Evolutionary conservation across 2,113 vertebrate genomes (phyloP).

Genomic region (Misgurnus mizolepis): DNA sequence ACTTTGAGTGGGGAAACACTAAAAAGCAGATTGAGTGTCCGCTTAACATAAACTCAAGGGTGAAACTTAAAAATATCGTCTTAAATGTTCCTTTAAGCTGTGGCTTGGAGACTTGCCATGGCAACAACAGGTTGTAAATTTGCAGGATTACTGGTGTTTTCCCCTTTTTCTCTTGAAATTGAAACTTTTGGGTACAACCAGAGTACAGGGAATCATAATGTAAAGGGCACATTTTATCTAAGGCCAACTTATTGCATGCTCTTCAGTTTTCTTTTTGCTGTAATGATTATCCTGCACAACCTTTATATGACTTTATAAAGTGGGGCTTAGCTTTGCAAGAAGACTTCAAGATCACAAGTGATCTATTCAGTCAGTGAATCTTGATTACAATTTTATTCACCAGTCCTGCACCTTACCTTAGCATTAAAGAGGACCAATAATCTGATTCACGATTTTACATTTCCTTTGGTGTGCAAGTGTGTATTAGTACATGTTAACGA

Average conservation of each 20-base stretch:
- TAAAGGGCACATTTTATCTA: constrained; percentile 26
- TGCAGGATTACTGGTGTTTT: constrained; percentile 33
- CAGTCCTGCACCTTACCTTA: no score
- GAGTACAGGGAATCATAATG: constrained; percentile 25
- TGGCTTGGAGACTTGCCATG: constrained; percentile 22
- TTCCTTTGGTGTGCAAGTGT: no score
- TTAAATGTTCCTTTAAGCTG: constrained; percentile 55
- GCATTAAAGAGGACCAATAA: no score
- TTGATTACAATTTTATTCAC: no score
- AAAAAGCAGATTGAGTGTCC: constrained; percentile 38
- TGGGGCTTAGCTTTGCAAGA: not conserved
- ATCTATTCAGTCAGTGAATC: not conserved
- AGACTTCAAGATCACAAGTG: constrained; percentile 6
- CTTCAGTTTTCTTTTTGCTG: constrained; percentile 18
- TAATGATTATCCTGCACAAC: not conserved
- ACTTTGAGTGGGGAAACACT: constrained; percentile 49
- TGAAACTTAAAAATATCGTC: constrained; percentile 43
- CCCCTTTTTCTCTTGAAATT: constrained; percentile 42
- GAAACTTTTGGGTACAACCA: constrained; percentile 33
- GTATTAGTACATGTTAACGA: no score
- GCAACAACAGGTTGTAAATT: constrained; percentile 56
- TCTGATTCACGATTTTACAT: no score
- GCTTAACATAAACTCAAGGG: constrained; percentile 48
- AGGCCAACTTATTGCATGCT: constrained; percentile 11
- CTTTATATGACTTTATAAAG: not conserved